A percentile compares a stretch with the other conserved stretches of the same genome.
Evolutionary conservation across 2,113 vertebrate genomes (phyloP).

Genomic region (Uria lomvia): DNA sequence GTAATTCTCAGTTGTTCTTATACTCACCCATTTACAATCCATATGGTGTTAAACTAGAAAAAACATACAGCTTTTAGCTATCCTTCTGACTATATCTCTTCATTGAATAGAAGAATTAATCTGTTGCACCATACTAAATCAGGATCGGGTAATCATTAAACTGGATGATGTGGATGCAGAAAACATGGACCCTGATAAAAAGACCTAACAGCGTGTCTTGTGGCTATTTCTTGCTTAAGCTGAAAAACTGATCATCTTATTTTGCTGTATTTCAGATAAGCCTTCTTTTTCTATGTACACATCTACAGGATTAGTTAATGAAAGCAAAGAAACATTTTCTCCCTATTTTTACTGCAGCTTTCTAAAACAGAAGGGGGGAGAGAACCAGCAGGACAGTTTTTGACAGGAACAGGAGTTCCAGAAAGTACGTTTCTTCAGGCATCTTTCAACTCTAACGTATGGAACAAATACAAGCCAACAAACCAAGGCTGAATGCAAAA

Average conservation of each 20-base stretch:
- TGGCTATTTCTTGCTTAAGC: neutral
- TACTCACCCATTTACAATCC: neutral
- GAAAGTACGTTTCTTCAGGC: neutral
- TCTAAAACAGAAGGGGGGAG: neutral
- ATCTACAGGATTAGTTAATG: neutral
- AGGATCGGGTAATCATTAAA: neutral
- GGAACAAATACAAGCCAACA: neutral
- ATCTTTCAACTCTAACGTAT: neutral
- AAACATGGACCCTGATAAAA: neutral
- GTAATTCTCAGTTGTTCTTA: neutral
- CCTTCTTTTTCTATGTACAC: neutral
- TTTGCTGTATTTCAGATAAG: neutral
- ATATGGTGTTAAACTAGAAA: neutral
- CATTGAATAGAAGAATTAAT: neutral
- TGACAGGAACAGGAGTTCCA: neutral
- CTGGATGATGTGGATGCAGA: fast-evolving
- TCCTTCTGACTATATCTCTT: neutral
- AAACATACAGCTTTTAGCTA: neutral
- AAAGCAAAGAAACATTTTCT: neutral
- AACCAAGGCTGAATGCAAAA: neutral
- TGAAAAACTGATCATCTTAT: neutral
- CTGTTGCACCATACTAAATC: neutral
- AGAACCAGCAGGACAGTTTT: neutral
- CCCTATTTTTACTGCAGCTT: neutral
- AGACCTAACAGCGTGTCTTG: neutral